Evolutionary conservation across 2,888 invertebrate genomes (phyloP).

Genomic region (Hoplodrina blanda): DNA sequence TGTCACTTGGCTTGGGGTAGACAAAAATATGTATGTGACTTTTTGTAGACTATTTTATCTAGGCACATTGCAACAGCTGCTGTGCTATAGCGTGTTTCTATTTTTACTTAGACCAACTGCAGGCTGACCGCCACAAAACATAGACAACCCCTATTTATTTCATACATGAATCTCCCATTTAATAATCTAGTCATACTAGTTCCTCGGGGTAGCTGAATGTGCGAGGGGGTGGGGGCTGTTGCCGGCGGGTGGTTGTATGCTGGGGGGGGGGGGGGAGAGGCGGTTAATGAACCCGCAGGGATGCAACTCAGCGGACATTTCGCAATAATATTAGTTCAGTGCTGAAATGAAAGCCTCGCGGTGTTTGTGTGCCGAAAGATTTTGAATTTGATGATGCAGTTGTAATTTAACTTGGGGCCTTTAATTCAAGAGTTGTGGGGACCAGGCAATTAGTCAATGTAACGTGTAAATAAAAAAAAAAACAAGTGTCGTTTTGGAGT

Average conservation of each 20-base stretch:
- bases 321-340: slow-evolving; percentile 84
- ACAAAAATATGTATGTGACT: neutral
- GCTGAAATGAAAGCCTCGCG: slow-evolving; percentile 59
- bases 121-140: slow-evolving; percentile 41
- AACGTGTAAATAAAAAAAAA: neutral
- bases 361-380: slow-evolving; percentile 50
- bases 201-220: slow-evolving; percentile 62
- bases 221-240: slow-evolving; percentile 62
- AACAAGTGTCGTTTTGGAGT: neutral
- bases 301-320: slow-evolving; percentile 79
- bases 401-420: slow-evolving; percentile 40
- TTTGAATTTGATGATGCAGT: slow-evolving; percentile 43
- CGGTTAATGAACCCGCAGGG: slow-evolving; percentile 86
- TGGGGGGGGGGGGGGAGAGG: slow-evolving; percentile 51
- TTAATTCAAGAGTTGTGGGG: slow-evolving; percentile 9
- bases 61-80: too few species aligned
- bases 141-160: slow-evolving; percentile 56
- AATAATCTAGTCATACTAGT: slow-evolving; percentile 72
- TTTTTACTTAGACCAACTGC: slow-evolving; percentile 33
- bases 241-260: slow-evolving; percentile 45
- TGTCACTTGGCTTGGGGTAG: neutral
- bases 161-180: slow-evolving; percentile 63
- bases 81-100: neutral
- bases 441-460: slow-evolving; percentile 2
- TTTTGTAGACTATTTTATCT: neutral